Evolutionary conservation across 2,888 invertebrate genomes (phyloP).

Genomic region (Plagodis pulveraria): DNA sequence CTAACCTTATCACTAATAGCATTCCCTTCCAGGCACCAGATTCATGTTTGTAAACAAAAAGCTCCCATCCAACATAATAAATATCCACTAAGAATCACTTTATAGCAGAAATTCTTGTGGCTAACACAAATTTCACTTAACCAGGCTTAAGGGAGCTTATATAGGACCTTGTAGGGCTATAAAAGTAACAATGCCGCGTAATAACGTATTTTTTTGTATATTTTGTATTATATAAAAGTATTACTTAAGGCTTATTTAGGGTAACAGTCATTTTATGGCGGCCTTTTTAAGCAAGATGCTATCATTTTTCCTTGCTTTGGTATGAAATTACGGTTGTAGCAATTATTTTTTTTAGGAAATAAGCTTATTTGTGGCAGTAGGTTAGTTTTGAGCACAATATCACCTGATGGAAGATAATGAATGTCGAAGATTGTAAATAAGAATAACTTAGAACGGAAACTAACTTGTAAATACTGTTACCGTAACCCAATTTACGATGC

Average conservation of each 20-base stretch:
- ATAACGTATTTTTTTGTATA: constrained; percentile 44
- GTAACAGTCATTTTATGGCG: constrained; percentile 11
- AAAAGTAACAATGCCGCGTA: constrained; percentile 58
- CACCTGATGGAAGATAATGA: too few relatives aligned
- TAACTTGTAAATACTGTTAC: too few relatives aligned
- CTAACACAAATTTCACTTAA: constrained; percentile 71
- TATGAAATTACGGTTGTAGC: neutral
- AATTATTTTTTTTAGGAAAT: too few relatives aligned
- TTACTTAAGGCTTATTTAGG: constrained; percentile 23
- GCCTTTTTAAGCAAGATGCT: constrained; percentile 11
- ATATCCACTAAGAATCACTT: constrained; percentile 55
- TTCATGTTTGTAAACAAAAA: constrained; percentile 11
- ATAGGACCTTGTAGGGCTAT: constrained; percentile 58
- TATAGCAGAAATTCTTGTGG: constrained; percentile 55
- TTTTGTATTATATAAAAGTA: constrained; percentile 31
- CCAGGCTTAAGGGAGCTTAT: constrained; percentile 58
- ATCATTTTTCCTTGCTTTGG: constrained; percentile 1
- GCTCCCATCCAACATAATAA: constrained; percentile 32
- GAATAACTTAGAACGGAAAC: too few relatives aligned
- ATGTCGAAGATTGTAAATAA: too few relatives aligned
- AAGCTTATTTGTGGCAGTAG: neutral
- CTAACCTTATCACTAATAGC: too few relatives aligned
- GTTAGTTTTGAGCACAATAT: neutral
- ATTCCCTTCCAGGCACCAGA: too few relatives aligned
- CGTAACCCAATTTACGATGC: too few relatives aligned